These are phyloP conservation scores for Monopis laevigella DNA, from an alignment of 2,888 invertebrate genomes.

Conservation along the genomic window DNA sequence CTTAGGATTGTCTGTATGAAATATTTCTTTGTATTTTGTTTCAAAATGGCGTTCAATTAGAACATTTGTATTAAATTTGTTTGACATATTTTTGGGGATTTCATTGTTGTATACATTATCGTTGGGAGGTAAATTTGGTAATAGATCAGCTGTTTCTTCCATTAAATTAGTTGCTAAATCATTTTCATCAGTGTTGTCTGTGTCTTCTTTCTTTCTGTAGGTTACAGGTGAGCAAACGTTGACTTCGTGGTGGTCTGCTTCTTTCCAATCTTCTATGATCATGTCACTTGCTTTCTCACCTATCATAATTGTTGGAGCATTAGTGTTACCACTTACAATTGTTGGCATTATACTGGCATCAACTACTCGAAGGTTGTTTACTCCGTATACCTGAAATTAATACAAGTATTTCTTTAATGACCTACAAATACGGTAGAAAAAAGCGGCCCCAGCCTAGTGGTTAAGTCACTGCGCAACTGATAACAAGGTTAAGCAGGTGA, in stretches of 20 bases:
- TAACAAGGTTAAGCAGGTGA: too few species aligned
- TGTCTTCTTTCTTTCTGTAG: constrained; percentile 15
- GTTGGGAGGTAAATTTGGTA: constrained; percentile 26
- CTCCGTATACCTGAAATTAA: constrained; percentile 67
- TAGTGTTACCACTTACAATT: constrained; percentile 82
- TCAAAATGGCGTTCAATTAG: too few species aligned
- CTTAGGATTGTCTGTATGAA: too few species aligned
- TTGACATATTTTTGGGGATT: too few species aligned
- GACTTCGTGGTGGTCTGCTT: constrained; percentile 19
- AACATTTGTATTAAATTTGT: too few species aligned
- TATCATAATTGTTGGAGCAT: constrained; percentile 85
- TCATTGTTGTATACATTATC: constrained; percentile 1
- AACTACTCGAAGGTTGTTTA: constrained; percentile 75
- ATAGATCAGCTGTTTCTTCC: constrained; percentile 38
- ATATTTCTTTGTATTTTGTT: too few species aligned
- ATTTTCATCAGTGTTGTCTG: constrained; percentile 21
- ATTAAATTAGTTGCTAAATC: constrained; percentile 29
- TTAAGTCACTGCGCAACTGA: too few species aligned
- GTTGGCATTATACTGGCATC: constrained; percentile 87
- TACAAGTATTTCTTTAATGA: neutral
- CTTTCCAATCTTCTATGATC: constrained; percentile 78
- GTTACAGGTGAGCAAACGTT: neutral
- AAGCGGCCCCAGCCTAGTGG: too few species aligned
- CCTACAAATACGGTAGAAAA: too few species aligned
- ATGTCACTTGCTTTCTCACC: constrained; percentile 85